Evolutionary conservation across 2,113 vertebrate species (phyloP), one percentile per base, ranked within the genome.

Genomic region (Carettochelys insculpta): DNA sequence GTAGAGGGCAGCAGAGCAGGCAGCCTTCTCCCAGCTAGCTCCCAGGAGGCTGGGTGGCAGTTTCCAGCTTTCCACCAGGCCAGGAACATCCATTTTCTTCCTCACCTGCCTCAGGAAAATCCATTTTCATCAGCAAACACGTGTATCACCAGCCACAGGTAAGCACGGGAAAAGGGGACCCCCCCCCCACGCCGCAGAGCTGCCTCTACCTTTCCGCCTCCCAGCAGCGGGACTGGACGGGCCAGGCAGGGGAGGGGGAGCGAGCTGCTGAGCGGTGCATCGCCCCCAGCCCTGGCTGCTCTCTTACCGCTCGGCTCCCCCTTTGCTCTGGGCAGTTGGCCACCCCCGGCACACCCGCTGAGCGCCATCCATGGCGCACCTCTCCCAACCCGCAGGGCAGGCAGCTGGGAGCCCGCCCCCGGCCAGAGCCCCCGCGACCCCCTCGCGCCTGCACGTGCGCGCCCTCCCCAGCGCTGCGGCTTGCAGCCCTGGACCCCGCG

Each of bases 401-500:
- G 53, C 53, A 54, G 53, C 53, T 27, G 24, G 8, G 24, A 54
- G 9, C 24, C 2, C 53, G 25, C 53, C 24, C 24, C 4, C 3
- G 53, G 10, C 3, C 1, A 11, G 53, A 11, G 53, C 53, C 24
- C 53, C 53, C 53, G n/a, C n/a, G n/a, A n/a, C n/a, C n/a, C n/a
- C n/a, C n/a, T n/a, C n/a, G n/a, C n/a, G n/a, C n/a, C n/a, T 51
- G 47, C 1, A 34, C 34, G 52, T 4, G 80, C 27, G 56, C 56
- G 27, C 29, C 29, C 56, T 7, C 56, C 34, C 82, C 89, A 53
- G 80, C 77, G 68, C 61, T 53, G 43, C 48, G 17, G 1, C 48
- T 0, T 38, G n/a, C 4, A 38, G 38, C 0, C 2, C 0, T 43
- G 56, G 6, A n/a, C n/a, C 43, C 65, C 29, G 1, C 0, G n/a